Evolutionary conservation across 1,140 invertebrate genomes (phyloP).

Genomic region (Plutomurus gul): DNA sequence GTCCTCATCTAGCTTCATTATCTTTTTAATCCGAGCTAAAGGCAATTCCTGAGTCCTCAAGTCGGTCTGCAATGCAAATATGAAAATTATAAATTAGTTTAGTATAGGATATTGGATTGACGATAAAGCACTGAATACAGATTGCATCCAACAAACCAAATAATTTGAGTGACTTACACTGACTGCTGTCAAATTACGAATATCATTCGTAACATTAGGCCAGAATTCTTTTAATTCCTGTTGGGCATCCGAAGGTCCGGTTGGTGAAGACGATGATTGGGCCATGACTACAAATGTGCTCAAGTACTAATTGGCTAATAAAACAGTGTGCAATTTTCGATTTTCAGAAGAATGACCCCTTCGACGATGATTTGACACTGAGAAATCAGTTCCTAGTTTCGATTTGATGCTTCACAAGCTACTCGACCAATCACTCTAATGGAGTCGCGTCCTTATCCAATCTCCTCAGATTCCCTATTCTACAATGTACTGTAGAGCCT

Average conservation of each 20-base stretch:
- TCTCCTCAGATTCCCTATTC: constrained; percentile 21
- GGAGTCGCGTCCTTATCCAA: constrained; percentile 42
- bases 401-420: constrained; percentile 21
- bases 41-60: constrained; percentile 91
- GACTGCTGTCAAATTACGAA: constrained; percentile 71
- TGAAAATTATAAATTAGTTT: neutral
- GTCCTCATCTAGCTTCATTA: constrained; percentile 99
- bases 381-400: neutral
- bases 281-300: constrained; percentile 28
- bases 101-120: neutral
- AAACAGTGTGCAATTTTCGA: constrained; percentile 15
- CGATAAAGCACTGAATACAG: neutral
- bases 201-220: constrained; percentile 76
- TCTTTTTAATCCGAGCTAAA: constrained; percentile 96
- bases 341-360: constrained; percentile 42
- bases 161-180: constrained; percentile 52
- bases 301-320: constrained; percentile 7
- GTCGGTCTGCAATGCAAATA: constrained; percentile 62
- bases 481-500: neutral
- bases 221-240: constrained; percentile 66
- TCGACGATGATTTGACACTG: constrained; percentile 45
- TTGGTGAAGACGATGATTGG: constrained; percentile 17
- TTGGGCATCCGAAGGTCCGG: constrained; percentile 44
- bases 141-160: neutral
- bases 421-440: constrained; percentile 42